phyloP scores from a whole-genome alignment of 2,888 invertebrate genomes.

The Melipona bicolor region DNA sequence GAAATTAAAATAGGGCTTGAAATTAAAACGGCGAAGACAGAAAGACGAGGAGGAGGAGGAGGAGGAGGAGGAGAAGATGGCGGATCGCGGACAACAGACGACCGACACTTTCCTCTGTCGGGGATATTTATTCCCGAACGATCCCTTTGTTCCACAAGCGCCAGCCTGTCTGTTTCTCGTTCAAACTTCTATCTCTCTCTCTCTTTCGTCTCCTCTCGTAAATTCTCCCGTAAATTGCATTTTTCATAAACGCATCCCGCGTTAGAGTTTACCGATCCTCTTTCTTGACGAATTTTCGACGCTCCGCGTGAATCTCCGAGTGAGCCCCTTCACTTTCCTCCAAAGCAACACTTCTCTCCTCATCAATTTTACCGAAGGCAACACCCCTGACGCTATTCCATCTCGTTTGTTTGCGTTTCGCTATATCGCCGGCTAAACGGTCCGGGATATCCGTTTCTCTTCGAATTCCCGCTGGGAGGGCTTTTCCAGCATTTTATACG shows the following conservation, averaged over 20 bases:
- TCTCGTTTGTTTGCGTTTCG: not conserved
- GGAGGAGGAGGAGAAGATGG: not conserved
- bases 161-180: constrained; percentile 17
- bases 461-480: constrained; percentile 36
- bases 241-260: constrained; percentile 32
- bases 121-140: constrained; percentile 40
- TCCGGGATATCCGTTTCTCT: constrained; percentile 40
- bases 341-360: constrained; percentile 31
- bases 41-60: not conserved
- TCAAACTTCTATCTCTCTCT: not conserved
- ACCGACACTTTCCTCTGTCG: constrained; percentile 35
- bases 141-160: constrained; percentile 8
- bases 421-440: constrained; percentile 33
- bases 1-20: constrained; percentile 57
- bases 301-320: not conserved
- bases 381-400: constrained; percentile 11
- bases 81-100: not conserved
- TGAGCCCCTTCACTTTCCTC: constrained; percentile 1
- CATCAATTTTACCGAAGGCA: constrained; percentile 54
- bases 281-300: constrained; percentile 44
- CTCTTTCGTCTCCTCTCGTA: too few species aligned
- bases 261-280: not conserved
- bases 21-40: constrained; percentile 38
- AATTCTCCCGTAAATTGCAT: constrained; percentile 12
- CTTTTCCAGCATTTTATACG: not conserved